Evolutionary conservation across 2,113 vertebrate genomes (phyloP).

Genomic region (Psilopogon haemacephalus): DNA sequence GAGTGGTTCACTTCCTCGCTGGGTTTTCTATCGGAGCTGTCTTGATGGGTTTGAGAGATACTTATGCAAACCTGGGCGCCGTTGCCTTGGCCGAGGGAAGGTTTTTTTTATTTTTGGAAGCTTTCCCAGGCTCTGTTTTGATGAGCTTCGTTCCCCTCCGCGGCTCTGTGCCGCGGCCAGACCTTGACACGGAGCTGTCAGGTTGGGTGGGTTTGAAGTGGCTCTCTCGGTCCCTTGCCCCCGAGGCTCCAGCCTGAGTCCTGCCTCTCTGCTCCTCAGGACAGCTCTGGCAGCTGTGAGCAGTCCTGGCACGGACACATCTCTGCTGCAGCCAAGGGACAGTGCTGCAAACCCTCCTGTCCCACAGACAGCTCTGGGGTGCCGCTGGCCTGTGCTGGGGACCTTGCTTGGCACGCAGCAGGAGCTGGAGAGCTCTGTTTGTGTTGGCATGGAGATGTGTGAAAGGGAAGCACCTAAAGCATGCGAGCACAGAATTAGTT

Average conservation of each 20-base stretch:
- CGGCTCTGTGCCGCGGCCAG: neutral
- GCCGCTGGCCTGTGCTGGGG: neutral
- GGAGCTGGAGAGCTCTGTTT: neutral
- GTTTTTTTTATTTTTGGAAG: slow-evolving; percentile 39
- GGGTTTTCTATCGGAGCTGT: neutral
- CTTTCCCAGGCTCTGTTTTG: neutral
- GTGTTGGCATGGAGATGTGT: neutral
- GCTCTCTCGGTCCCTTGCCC: neutral
- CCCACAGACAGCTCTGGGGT: neutral
- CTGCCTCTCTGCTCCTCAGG: rapidly evolving
- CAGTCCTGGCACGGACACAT: neutral
- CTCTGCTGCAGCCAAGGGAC: neutral
- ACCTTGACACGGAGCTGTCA: neutral
- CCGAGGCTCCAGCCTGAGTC: rapidly evolving
- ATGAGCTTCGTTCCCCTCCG: neutral
- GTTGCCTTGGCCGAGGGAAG: neutral
- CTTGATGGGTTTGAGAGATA: slow-evolving; percentile 40
- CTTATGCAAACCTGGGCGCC: neutral
- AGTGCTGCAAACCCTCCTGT: rapidly evolving
- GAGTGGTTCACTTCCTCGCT: neutral
- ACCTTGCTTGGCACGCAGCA: rapidly evolving
- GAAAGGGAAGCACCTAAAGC: neutral
- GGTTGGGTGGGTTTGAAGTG: neutral
- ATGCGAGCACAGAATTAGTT: neutral
- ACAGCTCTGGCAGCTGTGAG: neutral